Base-by-base conservation (phyloP, 2,113 vertebrate genomes). In the Aleadryas rufinucha region DNA sequence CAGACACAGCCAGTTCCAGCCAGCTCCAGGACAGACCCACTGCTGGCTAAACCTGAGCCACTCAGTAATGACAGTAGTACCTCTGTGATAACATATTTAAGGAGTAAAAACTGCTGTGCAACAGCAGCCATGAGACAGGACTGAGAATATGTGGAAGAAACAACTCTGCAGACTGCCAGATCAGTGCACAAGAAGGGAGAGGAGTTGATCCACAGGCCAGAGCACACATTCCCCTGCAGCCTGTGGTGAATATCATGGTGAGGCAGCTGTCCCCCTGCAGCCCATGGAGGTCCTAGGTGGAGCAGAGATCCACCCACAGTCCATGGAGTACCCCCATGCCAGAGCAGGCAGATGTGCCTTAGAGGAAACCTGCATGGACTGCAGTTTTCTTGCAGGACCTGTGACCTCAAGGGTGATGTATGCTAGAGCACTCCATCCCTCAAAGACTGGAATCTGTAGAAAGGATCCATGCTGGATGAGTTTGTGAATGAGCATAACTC, bases 151-250 rank as follows among this genome's bases (percentile, higher is more conserved):
- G 8, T 1, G 3, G 49, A 53, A 23, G 14, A 13, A 70, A 56
- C 24, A 84, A 24, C 6, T 19, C 41, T 66, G 30, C 39, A 53
- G 10, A 47, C 47, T 41, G 42, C 5, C 1, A 41, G 19, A 50
- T 22, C 16, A 53, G 57, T 2, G 17, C 18, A 49, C 27, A 30
- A 42, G 23, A 17, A 84, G 3, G 14, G 7, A 31, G 5, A 76
- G 6, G 6, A 77, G 35, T 5, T 47, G 1, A 37, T 3, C 7
- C 61, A 60, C 0, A 0, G 7, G 15, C 53, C 14, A 0, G 28
- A 65, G 56, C 45, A 78, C 12, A 72, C 41, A 85, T 11, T 80
- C 11, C 31, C 17, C 64, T 37, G 54, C 28, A 81, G 47, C 7
- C 31, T 6, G 0, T 10, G 19, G 17, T 11, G 5, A 47, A 76